Base-by-base conservation (phyloP, 2,797 vertebrate genomes). In the Coracias cyanogaster region DNA sequence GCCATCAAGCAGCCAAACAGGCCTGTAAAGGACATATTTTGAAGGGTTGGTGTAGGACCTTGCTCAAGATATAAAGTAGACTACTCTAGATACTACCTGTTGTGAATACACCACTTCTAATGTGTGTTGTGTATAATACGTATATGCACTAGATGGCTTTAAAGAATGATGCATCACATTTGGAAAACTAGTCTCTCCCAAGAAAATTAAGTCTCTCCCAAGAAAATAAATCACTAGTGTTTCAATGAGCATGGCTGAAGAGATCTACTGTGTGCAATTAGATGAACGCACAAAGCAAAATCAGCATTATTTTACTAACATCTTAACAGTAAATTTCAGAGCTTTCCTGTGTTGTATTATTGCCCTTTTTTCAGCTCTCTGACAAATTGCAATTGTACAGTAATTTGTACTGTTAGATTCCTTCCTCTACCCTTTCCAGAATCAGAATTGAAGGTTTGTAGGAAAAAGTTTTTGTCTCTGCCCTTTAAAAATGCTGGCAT, bases 401-500 rank as follows among this genome's bases (percentile, higher is more conserved):
- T 60, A 74, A 29, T 86, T 84, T 88, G 37, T 37, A 61, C 67
- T 33, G 24, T 43, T 89, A 62, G 65, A 52, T 71, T 82, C 33
- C 65, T 85, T 62, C 20, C 26, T 81, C 37, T 12, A 58, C 31
- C 31, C 79, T 31, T 84, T 52, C 69, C 84, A 82, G 69, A 86
- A 58, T 93, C 69, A 80, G 65, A 39, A 79, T 90, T 87, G 77
- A 84, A 71, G 77, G 90, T 74, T 83, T 89, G 71, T 69, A 54
- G 66, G 58, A 55, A 64, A 72, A 87, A 65, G 20, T 22, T 97
- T 89, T 85, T 95, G 83, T 61, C 76, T 79, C 58, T 76, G 45
- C 33, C 49, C 46, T 95, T 76, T 86, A 61, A 70, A 94, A 80
- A 77, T 91, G 54, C 92, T 95, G 89, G 52, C 79, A 49, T 80